A percentile compares a stretch with the other conserved stretches of the same genome.
Evolutionary conservation across 2,113 vertebrate genomes (phyloP).

Genomic region (Festucalex cinctus): DNA sequence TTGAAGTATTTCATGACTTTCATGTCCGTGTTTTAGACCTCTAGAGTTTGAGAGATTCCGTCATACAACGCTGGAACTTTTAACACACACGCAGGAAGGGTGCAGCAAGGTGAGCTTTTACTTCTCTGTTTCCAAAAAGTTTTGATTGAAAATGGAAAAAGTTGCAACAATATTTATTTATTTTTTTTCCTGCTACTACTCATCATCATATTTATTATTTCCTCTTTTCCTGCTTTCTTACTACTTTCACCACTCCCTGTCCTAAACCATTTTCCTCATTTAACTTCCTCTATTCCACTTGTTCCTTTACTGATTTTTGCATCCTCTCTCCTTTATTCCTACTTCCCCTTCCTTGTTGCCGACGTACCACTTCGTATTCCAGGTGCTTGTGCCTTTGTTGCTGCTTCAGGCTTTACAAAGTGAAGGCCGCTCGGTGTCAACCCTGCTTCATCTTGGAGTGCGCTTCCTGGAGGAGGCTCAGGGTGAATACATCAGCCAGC

Average conservation of each 20-base stretch:
- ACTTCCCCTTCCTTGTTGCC: neutral
- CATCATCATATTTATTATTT: neutral
- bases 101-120: slow-evolving; percentile 84
- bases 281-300: neutral
- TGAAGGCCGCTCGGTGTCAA: slow-evolving; percentile 72
- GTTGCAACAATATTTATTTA: too few species aligned
- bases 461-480: slow-evolving; percentile 81
- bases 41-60: slow-evolving; percentile 83
- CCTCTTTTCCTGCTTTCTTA: neutral
- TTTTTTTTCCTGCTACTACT: neutral
- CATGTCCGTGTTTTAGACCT: slow-evolving; percentile 74
- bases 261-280: neutral
- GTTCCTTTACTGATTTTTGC: neutral
- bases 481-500: slow-evolving; percentile 82
- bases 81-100: slow-evolving; percentile 76
- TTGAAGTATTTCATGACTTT: neutral
- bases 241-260: neutral
- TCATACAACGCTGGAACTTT: slow-evolving; percentile 69
- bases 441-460: slow-evolving; percentile 79
- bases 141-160: neutral
- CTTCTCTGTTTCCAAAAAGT: neutral
- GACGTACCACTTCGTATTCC: neutral
- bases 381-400: slow-evolving; percentile 88
- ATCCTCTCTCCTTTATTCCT: neutral
- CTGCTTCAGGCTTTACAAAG: slow-evolving; percentile 81